Conservation (phyloP, 2,113 vertebrate species). For the Coptodon rendalli region DNA sequence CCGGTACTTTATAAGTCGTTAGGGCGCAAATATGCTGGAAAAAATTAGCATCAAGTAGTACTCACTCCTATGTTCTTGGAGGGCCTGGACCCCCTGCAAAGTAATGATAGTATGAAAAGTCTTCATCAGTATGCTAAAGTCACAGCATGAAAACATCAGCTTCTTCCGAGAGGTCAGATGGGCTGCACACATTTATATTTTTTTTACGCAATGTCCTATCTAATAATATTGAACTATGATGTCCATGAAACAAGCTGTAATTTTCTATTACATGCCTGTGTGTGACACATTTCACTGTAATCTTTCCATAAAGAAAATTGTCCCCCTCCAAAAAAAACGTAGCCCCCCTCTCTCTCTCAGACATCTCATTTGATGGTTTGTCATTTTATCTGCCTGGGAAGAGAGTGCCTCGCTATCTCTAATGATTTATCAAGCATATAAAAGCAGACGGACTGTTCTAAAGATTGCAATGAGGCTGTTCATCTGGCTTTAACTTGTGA, state of each 20-base stretch:
- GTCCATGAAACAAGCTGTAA: background rate
- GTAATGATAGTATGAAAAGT: background rate
- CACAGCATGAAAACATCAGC: background rate
- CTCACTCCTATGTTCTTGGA: background rate
- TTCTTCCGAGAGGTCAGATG: background rate
- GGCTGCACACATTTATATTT: background rate
- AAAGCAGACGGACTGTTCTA: constrained; percentile 4
- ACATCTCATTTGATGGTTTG: background rate
- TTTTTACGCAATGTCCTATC: background rate
- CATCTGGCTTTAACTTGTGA: background rate
- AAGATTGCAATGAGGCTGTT: constrained; percentile 3
- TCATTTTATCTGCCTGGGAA: constrained; percentile 4
- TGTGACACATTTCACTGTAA: background rate
- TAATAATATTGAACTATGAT: background rate
- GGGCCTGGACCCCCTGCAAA: background rate
- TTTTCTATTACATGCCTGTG: background rate
- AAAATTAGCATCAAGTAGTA: background rate
- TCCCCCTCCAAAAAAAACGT: background rate
- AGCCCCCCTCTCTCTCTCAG: background rate
- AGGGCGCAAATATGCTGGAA: background rate
- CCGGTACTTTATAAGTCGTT: background rate
- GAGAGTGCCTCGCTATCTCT: constrained; percentile 1
- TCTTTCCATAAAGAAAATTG: background rate
- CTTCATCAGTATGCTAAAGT: background rate
- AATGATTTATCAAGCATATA: constrained; percentile 17